Evolutionary conservation across 2,797 vertebrate genomes (phyloP), one percentile per base, ranked within the genome.

Genomic region (Crenuchus spilurus): DNA sequence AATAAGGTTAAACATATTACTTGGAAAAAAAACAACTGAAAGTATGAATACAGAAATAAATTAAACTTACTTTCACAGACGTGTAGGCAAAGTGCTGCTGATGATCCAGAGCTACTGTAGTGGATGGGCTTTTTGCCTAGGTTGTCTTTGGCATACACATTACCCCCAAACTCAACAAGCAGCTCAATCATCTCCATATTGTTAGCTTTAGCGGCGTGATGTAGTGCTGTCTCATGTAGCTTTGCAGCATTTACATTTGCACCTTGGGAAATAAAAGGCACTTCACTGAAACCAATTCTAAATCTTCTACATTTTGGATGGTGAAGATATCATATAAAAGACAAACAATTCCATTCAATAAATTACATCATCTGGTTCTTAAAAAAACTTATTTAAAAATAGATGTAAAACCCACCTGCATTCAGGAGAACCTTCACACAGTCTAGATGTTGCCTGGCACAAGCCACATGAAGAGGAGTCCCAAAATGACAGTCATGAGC

Each of bases 401-500:
- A n/a, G n/a, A n/a, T 1, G 8, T 3, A 41, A 48, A 13, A n/a
- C 80, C 80, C 73, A 96, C 96, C 96, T 90, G 95, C 94, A 24
- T 86, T 90, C 0, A 98, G 94, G 72, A 98, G 88, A 75, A 92
- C 80, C 73, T 88, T 94, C 3, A 87, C 95, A 31, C 96, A 98
- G 30, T 93, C 89, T 72, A 95, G 62, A 11, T 93, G 93, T 28
- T 94, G 92, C 75, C 94, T 91, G 60, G 92, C 94, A 48, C 95
- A 95, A 0, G 96, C 95, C 10, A 96, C 92, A 8, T 98, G 96
- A 33, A 98, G 89, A 0, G 96, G 95, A 0, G 96, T 97, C 28
- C 96, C 95, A 0, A 96, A 96, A 76, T 98, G 93, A 68, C 95
- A 93, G 2, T 98, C 95, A 0, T 94, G 95, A 0, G 95, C 94